phyloP scores from a whole-genome alignment of 2,888 invertebrate species.

The Eupeodes latifasciatus region DNA sequence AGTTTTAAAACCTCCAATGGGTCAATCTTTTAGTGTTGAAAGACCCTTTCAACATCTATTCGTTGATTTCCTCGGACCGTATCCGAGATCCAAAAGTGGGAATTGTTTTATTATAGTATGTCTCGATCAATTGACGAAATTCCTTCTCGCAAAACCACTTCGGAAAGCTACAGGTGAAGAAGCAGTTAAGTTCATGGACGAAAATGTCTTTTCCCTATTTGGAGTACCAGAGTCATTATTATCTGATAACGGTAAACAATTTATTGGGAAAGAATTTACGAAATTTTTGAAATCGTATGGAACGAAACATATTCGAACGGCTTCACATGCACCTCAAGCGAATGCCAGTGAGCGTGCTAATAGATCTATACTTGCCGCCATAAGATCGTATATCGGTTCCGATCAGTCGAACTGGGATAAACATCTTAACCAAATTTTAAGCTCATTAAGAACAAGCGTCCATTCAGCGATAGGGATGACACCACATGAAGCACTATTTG shows the following conservation, averaged over 20 bases:
- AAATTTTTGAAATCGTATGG: conserved; percentile 1
- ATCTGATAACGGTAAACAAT: conserved; percentile 6
- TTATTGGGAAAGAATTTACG: neutral
- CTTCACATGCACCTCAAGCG: too few relatives aligned
- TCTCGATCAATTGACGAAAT: neutral
- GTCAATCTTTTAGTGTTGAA: neutral
- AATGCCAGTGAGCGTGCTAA: conserved; percentile 12
- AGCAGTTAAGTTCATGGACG: neutral
- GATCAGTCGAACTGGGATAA: conserved; percentile 6
- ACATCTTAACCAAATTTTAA: conserved; percentile 1
- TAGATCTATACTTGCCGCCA: neutral
- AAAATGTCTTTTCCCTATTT: neutral
- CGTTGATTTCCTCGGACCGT: neutral
- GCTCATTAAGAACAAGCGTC: conserved; percentile 7
- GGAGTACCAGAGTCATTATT: neutral
- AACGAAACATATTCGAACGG: conserved; percentile 10
- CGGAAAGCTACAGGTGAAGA: neutral
- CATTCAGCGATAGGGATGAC: neutral
- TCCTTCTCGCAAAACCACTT: neutral
- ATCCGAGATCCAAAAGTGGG: neutral
- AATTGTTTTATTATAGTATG: neutral
- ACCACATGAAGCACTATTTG: conserved; percentile 4
- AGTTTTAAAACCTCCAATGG: neutral
- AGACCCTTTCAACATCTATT: neutral
- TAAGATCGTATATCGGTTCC: conserved; percentile 3